These are phyloP conservation scores for Alcedo quadribrachys DNA, from an alignment of 2,797 vertebrate genomes.

Conservation along the genomic window DNA sequence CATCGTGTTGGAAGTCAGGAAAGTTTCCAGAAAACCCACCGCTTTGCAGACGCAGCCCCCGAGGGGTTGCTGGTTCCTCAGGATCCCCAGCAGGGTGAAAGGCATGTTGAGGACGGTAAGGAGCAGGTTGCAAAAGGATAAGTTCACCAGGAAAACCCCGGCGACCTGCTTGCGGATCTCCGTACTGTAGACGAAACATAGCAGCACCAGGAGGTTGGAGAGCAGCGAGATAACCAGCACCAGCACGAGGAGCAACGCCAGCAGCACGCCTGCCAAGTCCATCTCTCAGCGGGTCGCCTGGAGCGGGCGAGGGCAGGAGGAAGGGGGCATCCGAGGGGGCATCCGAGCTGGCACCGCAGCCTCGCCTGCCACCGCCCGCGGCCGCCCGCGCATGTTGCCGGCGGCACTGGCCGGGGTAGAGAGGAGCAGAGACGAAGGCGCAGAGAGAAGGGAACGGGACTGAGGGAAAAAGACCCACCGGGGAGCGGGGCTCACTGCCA, in stretches of 20 bases:
- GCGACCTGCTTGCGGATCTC: conserved; percentile 83
- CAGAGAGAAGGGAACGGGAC: not conserved
- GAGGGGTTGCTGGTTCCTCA: conserved; percentile 77
- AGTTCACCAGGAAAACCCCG: conserved; percentile 82
- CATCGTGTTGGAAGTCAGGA: conserved; percentile 81
- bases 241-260: conserved; percentile 80
- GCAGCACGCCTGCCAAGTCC: conserved; percentile 81
- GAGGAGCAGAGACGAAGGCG: not conserved
- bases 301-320: conserved; percentile 47
- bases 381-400: conserved; percentile 49
- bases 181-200: conserved; percentile 82
- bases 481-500: not conserved
- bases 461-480: not conserved
- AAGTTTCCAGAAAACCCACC: conserved; percentile 82
- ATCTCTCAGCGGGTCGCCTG: conserved; percentile 74
- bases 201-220: conserved; percentile 81
- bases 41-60: conserved; percentile 75
- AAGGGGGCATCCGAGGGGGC: conserved; percentile 12
- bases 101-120: conserved; percentile 82
- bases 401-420: not conserved
- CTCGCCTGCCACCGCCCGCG: conserved; percentile 7
- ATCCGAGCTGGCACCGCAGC: conserved; percentile 44
- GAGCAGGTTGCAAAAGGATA: conserved; percentile 84
- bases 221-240: conserved; percentile 78
- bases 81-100: conserved; percentile 78